phyloP scores from a whole-genome alignment of 1,140 invertebrate genomes.

The Trachymyrmex septentrionalis region DNA sequence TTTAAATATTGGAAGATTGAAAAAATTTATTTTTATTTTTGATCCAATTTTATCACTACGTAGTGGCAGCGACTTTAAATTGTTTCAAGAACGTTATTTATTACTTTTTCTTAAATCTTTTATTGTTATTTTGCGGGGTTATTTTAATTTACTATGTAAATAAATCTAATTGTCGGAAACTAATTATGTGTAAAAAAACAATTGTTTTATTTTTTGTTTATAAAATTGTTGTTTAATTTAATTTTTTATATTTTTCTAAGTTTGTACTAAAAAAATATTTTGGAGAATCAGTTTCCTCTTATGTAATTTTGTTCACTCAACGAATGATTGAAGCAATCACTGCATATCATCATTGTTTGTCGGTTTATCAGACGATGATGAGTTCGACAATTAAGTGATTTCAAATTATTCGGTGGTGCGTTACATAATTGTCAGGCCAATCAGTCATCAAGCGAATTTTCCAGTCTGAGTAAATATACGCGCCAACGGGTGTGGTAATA shows the following conservation, averaged over 20 bases:
- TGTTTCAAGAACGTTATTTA: neutral
- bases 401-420: conserved; percentile 53
- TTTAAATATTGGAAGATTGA: no score
- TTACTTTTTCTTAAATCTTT: neutral
- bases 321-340: neutral
- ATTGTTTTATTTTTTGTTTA: neutral
- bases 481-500: conserved; percentile 64
- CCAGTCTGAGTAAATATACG: conserved; percentile 26
- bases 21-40: no score
- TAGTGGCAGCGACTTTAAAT: no score
- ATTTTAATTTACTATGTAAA: neutral
- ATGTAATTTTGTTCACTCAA: neutral
- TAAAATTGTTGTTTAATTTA: neutral
- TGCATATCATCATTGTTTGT: conserved; percentile 11
- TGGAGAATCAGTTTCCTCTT: neutral
- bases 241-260: neutral
- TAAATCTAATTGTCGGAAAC: neutral
- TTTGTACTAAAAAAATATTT: neutral
- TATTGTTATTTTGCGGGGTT: neutral
- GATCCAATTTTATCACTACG: no score
- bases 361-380: conserved; percentile 28
- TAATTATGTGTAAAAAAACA: neutral
- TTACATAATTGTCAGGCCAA: conserved; percentile 75
- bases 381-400: conserved; percentile 53
- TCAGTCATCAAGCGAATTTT: conserved; percentile 67